Evolutionary conservation across 1,140 invertebrate genomes (phyloP), one percentile per base, ranked within the genome.

Genomic region (Anoplolepis gracilipes): DNA sequence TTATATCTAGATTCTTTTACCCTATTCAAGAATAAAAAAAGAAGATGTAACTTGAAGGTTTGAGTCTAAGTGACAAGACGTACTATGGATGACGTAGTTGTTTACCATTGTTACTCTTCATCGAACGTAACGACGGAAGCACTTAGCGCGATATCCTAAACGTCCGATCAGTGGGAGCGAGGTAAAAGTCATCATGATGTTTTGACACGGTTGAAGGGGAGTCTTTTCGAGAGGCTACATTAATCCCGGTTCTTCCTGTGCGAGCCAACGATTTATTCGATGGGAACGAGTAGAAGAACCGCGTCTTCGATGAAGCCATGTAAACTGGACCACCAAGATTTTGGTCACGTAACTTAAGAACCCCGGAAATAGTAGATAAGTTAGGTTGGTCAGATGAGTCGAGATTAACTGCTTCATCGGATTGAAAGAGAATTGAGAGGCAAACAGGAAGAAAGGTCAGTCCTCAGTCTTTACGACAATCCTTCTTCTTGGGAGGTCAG

Each of bases 331-430:
- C 46, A 57, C 67, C 28, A 69, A 86, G 22, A 79, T 90, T 89
- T 90, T 73, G 57, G 59, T 62, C 46, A 88, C 73, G 91, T 90
- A 91, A 92, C 73, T 70, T 70, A 90, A 90, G 91, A 88, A 78
- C 70, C 62, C 70, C 57, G 70, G 62, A 86, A 85, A 84, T 55
- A 62, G 62, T 30, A 70, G 76, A 79, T 85, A 91, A 69, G 77
- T 90, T 84, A 91, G 73, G 77, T 90, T 84, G 81, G 69, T 57
- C 78, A 85, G 81, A 82, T 86, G 88, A 91, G 79, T 25, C 57
- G 61, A 90, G 88, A 91, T 88, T 90, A 91, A 88, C 76, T 59
- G 67, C 49, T 73, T 75, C 62, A 84, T 64, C 59, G 67, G 59
- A 64, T 75, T 28, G 11, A 39, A 65, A 64, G 61, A n/a, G n/a